A percentile compares a stretch with the other conserved stretches of the same genome.
phyloP scores from a whole-genome alignment of 2,113 vertebrate genomes.

The Murina feae region DNA sequence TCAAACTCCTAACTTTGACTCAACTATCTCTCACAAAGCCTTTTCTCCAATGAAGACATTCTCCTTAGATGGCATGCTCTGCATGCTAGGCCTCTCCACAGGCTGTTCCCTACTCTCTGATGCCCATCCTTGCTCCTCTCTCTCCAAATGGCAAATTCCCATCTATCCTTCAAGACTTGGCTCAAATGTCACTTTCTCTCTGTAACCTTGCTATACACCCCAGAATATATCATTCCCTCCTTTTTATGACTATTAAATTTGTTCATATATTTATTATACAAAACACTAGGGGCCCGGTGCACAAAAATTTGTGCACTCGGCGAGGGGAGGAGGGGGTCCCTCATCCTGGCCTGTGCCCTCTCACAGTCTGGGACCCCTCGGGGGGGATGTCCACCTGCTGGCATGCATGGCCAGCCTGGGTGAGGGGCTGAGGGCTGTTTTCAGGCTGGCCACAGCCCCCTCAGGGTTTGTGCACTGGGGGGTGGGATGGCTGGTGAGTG shows the following conservation, averaged over 20 bases:
- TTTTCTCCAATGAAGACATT: neutral
- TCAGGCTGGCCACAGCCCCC: no score
- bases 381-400: no score
- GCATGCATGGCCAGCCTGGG: no score
- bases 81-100: neutral
- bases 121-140: neutral
- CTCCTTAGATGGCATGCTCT: neutral
- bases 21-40: neutral
- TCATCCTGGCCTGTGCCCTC: no score
- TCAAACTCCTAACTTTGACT: neutral
- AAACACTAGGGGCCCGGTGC: no score
- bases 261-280: slow-evolving; percentile 2
- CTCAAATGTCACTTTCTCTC: neutral
- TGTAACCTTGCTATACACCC: neutral
- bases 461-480: no score
- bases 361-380: no score
- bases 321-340: no score
- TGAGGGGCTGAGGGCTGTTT: no score
- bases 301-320: no score
- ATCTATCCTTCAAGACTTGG: neutral
- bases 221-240: neutral
- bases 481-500: no score
- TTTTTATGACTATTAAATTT: neutral
- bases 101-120: neutral
- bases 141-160: neutral